Evolutionary conservation across 2,888 invertebrate genomes (phyloP).

Genomic region (Lasiommata megera): DNA sequence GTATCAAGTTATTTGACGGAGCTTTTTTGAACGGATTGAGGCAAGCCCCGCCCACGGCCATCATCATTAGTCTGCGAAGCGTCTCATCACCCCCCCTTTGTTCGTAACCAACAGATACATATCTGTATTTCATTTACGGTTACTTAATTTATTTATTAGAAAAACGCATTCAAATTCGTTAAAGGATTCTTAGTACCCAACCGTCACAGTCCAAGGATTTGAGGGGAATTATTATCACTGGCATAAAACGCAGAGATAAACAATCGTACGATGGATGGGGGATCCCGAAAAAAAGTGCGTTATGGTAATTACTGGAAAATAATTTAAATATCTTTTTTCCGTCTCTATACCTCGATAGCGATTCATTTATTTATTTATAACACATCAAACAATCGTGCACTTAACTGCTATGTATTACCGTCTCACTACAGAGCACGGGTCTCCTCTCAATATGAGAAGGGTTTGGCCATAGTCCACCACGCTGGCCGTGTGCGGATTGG

Average conservation of each 20-base stretch:
- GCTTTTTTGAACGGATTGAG: too few species aligned
- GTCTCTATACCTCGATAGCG: too few species aligned
- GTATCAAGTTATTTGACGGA: too few species aligned
- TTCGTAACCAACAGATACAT: conserved; percentile 11
- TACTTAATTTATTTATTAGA: conserved; percentile 25
- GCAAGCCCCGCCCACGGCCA: too few species aligned
- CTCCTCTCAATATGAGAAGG: too few species aligned
- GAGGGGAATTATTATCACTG: conserved; percentile 3
- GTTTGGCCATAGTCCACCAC: too few species aligned
- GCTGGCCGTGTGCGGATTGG: too few species aligned
- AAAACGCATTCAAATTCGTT: conserved; percentile 22
- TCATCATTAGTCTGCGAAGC: conserved; percentile 1
- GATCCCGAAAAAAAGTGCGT: conserved; percentile 6
- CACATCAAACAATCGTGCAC: too few species aligned
- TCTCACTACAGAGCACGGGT: too few species aligned
- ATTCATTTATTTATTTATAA: too few species aligned
- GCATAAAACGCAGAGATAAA: conserved; percentile 2
- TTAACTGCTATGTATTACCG: too few species aligned
- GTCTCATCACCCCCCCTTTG: conserved; percentile 8
- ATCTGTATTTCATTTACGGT: conserved; percentile 22
- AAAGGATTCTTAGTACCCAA: conserved; percentile 7
- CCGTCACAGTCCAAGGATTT: conserved; percentile 19
- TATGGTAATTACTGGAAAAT: neutral
- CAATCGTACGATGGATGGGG: neutral
- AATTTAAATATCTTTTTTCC: too few species aligned